Conservation (phyloP, 2,888 invertebrate species). For the Ophion slaviceki region DNA sequence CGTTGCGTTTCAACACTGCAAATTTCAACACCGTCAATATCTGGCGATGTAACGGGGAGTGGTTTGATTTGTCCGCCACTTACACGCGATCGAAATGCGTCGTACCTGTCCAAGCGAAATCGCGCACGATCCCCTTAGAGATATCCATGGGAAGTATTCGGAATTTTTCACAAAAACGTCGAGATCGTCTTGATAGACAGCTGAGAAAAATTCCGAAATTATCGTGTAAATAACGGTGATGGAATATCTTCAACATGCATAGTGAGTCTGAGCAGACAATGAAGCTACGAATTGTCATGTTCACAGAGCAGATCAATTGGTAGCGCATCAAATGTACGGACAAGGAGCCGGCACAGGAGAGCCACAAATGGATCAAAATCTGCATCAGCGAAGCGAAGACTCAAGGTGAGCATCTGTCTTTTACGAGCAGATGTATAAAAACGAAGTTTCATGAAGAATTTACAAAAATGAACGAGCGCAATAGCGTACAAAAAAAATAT, state of each 20-base stretch:
- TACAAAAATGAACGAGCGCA: not conserved
- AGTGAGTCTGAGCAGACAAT: not conserved
- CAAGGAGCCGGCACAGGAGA: constrained; percentile 78
- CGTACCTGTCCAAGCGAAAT: too few relatives aligned
- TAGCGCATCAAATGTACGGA: constrained; percentile 80
- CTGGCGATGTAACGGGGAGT: too few relatives aligned
- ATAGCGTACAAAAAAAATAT: not conserved
- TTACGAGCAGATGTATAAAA: not conserved
- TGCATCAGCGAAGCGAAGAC: constrained; percentile 80
- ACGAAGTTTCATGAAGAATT: not conserved
- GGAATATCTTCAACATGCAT: not conserved
- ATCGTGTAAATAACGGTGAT: not conserved
- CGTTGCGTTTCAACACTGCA: too few relatives aligned
- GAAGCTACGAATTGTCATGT: constrained; percentile 25
- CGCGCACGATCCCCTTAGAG: too few relatives aligned
- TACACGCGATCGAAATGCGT: too few relatives aligned
- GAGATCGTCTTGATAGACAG: not conserved
- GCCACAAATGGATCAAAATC: constrained; percentile 80
- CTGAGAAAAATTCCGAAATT: not conserved
- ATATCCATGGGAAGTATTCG: too few relatives aligned
- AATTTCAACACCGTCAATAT: too few relatives aligned
- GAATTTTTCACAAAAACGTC: too few relatives aligned
- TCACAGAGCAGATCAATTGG: constrained; percentile 80
- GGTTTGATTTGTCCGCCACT: too few relatives aligned
- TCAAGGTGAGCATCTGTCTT: constrained; percentile 72